Evolutionary conservation across 2,888 invertebrate genomes (phyloP).

Genomic region (Troides helena): DNA sequence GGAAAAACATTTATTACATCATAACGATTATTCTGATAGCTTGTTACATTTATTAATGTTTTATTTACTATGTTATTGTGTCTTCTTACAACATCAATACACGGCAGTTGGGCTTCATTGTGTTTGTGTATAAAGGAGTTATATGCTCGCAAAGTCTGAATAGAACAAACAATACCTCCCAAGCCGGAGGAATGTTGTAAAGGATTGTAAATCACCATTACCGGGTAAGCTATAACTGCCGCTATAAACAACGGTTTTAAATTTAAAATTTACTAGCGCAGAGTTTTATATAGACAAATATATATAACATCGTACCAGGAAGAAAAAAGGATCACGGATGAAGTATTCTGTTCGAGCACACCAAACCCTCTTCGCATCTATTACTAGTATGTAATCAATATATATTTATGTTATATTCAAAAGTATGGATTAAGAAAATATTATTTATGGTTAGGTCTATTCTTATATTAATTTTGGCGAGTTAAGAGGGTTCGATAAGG

Average conservation of each 20-base stretch:
- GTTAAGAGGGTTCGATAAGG: too few relatives aligned
- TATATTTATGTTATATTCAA: too few relatives aligned
- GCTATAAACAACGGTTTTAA: constrained; percentile 10
- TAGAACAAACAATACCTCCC: constrained; percentile 18
- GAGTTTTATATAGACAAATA: background rate
- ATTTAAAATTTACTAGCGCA: background rate
- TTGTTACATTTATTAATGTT: background rate
- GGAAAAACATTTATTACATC: too few relatives aligned
- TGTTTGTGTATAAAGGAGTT: constrained; percentile 10
- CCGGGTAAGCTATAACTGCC: constrained; percentile 13
- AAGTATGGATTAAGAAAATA: too few relatives aligned
- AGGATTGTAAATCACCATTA: constrained; percentile 21
- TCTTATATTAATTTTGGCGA: too few relatives aligned
- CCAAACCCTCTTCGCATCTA: too few relatives aligned
- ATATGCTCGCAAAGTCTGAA: constrained; percentile 11
- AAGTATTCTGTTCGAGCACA: too few relatives aligned
- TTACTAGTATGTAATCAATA: too few relatives aligned
- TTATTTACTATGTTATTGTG: background rate
- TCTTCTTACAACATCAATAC: constrained; percentile 12
- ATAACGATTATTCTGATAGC: background rate
- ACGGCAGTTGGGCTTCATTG: constrained; percentile 4
- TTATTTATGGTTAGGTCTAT: too few relatives aligned
- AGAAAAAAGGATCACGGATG: too few relatives aligned
- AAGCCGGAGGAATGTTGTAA: constrained; percentile 15
- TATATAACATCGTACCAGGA: too few relatives aligned